These are phyloP conservation scores for Stigmatopora nigra DNA, from an alignment of 2,113 vertebrate species.

Conservation along the genomic window DNA sequence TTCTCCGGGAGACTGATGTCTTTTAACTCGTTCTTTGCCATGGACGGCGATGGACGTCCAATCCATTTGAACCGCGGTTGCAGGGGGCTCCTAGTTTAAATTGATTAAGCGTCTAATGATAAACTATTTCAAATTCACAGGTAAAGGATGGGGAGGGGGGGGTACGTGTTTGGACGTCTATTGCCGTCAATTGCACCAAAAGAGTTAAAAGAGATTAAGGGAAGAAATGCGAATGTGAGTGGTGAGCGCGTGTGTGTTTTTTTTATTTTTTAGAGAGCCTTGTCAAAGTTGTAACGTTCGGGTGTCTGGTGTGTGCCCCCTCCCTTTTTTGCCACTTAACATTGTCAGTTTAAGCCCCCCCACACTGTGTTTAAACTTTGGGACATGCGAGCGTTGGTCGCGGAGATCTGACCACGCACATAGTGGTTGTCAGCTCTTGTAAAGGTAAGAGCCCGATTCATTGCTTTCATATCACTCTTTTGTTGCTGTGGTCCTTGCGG, in stretches of 20 bases:
- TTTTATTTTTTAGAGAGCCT: slow-evolving; percentile 60
- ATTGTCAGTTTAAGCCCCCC: slow-evolving; percentile 68
- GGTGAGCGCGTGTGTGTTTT: slow-evolving; percentile 51
- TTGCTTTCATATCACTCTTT: slow-evolving; percentile 51
- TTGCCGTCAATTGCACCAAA: no score
- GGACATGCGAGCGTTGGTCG: slow-evolving; percentile 91
- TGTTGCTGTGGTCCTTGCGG: slow-evolving; percentile 43
- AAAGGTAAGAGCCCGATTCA: slow-evolving; percentile 82
- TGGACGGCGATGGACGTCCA: no score
- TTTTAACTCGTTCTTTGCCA: slow-evolving; percentile 17
- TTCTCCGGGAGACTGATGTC: slow-evolving; percentile 50
- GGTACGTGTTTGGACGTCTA: no score
- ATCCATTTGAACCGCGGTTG: no score
- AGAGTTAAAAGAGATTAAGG: no score
- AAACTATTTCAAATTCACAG: no score
- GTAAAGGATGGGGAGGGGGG: no score
- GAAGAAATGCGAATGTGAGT: slow-evolving; percentile 8
- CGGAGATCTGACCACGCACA: slow-evolving; percentile 86
- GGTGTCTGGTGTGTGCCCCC: slow-evolving; percentile 71
- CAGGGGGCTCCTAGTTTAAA: no score
- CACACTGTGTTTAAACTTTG: slow-evolving; percentile 90
- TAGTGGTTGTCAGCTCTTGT: slow-evolving; percentile 85
- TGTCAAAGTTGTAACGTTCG: slow-evolving; percentile 80
- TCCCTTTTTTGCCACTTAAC: slow-evolving; percentile 69
- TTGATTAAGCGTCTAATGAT: no score